Evolutionary conservation across 2,888 invertebrate species (phyloP), one percentile per base, ranked within the genome.

Genomic region (Apamea monoglypha): DNA sequence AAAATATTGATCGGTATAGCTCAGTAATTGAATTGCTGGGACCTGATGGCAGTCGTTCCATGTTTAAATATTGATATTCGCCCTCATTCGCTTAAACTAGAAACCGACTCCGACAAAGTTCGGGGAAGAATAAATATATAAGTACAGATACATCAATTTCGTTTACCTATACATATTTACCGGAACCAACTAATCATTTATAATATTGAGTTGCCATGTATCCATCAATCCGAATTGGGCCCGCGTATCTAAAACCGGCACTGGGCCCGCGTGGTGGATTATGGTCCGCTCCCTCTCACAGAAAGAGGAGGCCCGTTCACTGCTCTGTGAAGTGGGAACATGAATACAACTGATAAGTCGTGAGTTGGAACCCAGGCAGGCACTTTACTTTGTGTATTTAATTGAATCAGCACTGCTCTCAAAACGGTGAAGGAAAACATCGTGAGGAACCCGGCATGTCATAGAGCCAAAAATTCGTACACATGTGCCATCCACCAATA

Each of bases 31-130:
- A 40, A 61, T 63, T 36, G 25, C 12, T 18, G 12, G 12, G 18
- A 53, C 47, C 36, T 36, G 36, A 59, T 82, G 47, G 44, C n/a
- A 32, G 4, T 16, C 10, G 29, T 25, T 32, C 12, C 25, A 36
- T 68, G 32, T 63, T 63, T 56, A 64, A 82, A 69, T 76, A 75
- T 56, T 56, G 40, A 76, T 44, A 53, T 63, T 47, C 44, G 8
- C 12, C 12, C 36, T 47, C 16, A 12, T 68, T 76, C 56, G 25
- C 32, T 25, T 40, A n/a, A n/a, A n/a, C n/a, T 50, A 53, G n/a
- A 56, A 59, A 10, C 40, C 29, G 18, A 59, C 29, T 21, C 25
- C 18, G 50, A 75, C 8, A 53, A 50, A 67, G 10, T 66, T 74
- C 2, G 16, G 16, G 7, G n/a, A 47, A 47, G 44, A 25, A 7